Evolutionary conservation across 1,140 invertebrate species (phyloP).

Genomic region (Antheraea pernyi): DNA sequence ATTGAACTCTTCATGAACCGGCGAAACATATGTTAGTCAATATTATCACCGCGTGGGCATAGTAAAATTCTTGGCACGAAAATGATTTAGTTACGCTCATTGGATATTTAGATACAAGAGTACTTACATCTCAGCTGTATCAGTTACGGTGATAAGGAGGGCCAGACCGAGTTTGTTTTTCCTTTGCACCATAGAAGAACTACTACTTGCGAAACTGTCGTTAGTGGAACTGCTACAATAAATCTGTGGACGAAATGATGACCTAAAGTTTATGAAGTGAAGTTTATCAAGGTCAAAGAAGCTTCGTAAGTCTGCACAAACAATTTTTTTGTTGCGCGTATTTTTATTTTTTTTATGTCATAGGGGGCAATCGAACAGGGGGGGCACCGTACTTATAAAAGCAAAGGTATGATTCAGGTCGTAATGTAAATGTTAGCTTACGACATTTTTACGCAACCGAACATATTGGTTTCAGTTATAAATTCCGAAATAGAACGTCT

Average conservation of each 20-base stretch:
- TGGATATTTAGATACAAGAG: neutral
- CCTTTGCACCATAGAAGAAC: slow-evolving; percentile 39
- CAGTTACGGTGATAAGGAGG: slow-evolving; percentile 74
- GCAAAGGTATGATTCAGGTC: too few species aligned
- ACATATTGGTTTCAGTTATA: neutral
- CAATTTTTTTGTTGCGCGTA: too few species aligned
- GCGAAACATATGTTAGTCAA: too few species aligned
- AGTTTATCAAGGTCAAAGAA: too few species aligned
- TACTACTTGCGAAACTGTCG: slow-evolving; percentile 59
- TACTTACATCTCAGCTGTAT: slow-evolving; percentile 75
- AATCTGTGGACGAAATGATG: slow-evolving; percentile 39
- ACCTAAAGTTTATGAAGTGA: too few species aligned
- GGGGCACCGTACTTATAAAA: too few species aligned
- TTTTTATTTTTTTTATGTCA: too few species aligned
- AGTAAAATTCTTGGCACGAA: neutral
- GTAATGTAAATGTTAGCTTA: too few species aligned
- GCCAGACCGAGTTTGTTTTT: slow-evolving; percentile 81
- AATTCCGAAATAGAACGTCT: neutral
- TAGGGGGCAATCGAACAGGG: too few species aligned
- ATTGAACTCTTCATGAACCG: neutral
- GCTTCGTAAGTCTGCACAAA: too few species aligned
- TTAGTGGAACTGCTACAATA: slow-evolving; percentile 60
- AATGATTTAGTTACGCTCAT: too few species aligned
- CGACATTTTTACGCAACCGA: neutral
- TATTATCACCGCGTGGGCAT: neutral